Percentiles rank a stretch among this genome's conserved stretches.
Conservation (phyloP, 1,140 invertebrate species). For the Eupeodes corollae region DNA sequence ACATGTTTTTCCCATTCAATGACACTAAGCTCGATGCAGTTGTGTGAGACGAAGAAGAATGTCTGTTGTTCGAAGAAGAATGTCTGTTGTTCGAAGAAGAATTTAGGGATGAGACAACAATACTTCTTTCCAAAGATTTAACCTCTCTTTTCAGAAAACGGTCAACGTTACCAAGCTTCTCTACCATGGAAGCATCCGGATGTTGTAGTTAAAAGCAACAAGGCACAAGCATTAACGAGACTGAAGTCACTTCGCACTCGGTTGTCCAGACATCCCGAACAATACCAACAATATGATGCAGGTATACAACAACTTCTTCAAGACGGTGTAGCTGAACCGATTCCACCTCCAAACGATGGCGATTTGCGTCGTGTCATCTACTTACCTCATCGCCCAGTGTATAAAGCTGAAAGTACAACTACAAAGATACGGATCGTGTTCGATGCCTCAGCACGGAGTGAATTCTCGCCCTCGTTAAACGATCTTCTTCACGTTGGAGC, state of each 20-base stretch:
- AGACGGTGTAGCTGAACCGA: background rate
- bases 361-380: background rate
- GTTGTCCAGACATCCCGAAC: background rate
- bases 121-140: too few relatives aligned
- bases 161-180: background rate
- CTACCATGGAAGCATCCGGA: background rate
- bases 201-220: background rate
- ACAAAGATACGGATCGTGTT: conserved; percentile 27
- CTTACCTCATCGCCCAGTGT: too few relatives aligned
- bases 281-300: background rate
- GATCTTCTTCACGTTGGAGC: background rate
- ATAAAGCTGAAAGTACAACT: conserved; percentile 23
- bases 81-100: too few relatives aligned
- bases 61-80: too few relatives aligned
- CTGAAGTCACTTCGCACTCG: background rate
- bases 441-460: conserved; percentile 22
- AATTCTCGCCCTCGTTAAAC: background rate
- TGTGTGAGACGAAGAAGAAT: too few relatives aligned
- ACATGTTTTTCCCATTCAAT: too few relatives aligned
- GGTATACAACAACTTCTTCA: background rate
- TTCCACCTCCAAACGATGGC: too few relatives aligned
- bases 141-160: too few relatives aligned
- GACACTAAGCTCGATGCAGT: too few relatives aligned
- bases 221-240: background rate
- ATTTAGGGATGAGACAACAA: too few relatives aligned